phyloP scores from a whole-genome alignment of 2,113 vertebrate genomes.

The Chionodraco myersi region DNA sequence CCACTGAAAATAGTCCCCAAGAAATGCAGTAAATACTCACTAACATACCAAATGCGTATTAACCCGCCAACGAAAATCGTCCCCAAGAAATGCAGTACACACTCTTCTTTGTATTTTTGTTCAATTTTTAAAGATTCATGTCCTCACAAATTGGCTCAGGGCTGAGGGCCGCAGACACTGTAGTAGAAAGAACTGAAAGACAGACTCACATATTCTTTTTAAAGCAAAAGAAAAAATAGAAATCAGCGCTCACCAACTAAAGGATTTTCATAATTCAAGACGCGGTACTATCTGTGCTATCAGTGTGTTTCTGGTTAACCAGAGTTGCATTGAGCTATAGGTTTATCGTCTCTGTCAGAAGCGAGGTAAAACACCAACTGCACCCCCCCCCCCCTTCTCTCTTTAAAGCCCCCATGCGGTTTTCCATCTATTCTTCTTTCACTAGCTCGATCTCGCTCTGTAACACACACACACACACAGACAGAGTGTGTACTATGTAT shows the following conservation, averaged over 20 bases:
- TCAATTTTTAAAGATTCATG: conserved; percentile 10
- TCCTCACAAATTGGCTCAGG: conserved; percentile 4
- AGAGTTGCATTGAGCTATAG: conserved; percentile 59
- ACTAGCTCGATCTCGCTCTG: conserved; percentile 58
- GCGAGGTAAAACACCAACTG: conserved; percentile 57
- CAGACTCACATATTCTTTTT: conserved; percentile 10
- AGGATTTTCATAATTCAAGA: conserved; percentile 68
- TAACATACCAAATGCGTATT: conserved; percentile 6
- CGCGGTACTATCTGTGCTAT: conserved; percentile 34
- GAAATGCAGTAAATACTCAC: background rate
- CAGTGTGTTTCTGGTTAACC: conserved; percentile 63
- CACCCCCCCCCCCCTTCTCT: conserved; percentile 13
- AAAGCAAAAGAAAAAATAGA: conserved; percentile 1
- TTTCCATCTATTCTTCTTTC: conserved; percentile 70
- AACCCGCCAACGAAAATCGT: conserved; percentile 7
- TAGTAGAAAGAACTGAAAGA: conserved; percentile 25
- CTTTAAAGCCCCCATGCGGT: conserved; percentile 66
- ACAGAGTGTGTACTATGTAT: conserved; percentile 56
- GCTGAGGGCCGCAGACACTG: background rate
- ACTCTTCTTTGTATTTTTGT: background rate
- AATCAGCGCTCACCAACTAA: conserved; percentile 34
- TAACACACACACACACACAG: conserved; percentile 59
- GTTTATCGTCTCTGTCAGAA: conserved; percentile 67
- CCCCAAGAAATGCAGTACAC: too few species aligned
- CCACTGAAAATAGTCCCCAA: too few species aligned